phyloP scores from a whole-genome alignment of 2,797 vertebrate species.

The Epinephelus awoara region DNA sequence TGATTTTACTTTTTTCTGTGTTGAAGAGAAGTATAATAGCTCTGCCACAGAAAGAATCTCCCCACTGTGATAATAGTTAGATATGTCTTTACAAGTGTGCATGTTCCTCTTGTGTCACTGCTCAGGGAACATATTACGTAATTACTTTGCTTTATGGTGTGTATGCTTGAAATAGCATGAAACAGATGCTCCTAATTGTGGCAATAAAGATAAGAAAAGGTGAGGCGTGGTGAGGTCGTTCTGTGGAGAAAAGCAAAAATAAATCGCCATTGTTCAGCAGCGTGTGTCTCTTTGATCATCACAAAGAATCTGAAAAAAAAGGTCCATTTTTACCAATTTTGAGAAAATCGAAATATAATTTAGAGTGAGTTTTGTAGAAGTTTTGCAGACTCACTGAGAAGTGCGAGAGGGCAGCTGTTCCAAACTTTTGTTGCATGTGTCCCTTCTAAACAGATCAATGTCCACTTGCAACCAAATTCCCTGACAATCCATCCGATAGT shows the following conservation, averaged over 20 bases:
- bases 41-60: conserved; percentile 7
- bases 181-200: conserved; percentile 53
- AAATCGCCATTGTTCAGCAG: not conserved
- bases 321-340: not conserved
- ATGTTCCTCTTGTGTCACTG: conserved; percentile 46
- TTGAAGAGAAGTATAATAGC: not conserved
- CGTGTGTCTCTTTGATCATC: not conserved
- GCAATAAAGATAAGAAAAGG: conserved; percentile 67
- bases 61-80: conserved; percentile 36
- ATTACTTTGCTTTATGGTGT: conserved; percentile 55
- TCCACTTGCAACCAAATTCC: too few species aligned
- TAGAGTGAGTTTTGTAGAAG: not conserved
- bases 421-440: not conserved
- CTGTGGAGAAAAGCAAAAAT: conserved; percentile 2
- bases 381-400: not conserved
- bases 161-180: conserved; percentile 33
- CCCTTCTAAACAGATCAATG: too few species aligned
- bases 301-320: not conserved
- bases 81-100: conserved; percentile 40
- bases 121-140: conserved; percentile 59
- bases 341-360: not conserved
- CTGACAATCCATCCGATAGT: not conserved
- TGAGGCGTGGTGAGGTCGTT: not conserved
- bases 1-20: conserved; percentile 20
- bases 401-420: not conserved